Conservation (phyloP, 2,113 vertebrate genomes). For the Oncorhynchus gorbuscha region DNA sequence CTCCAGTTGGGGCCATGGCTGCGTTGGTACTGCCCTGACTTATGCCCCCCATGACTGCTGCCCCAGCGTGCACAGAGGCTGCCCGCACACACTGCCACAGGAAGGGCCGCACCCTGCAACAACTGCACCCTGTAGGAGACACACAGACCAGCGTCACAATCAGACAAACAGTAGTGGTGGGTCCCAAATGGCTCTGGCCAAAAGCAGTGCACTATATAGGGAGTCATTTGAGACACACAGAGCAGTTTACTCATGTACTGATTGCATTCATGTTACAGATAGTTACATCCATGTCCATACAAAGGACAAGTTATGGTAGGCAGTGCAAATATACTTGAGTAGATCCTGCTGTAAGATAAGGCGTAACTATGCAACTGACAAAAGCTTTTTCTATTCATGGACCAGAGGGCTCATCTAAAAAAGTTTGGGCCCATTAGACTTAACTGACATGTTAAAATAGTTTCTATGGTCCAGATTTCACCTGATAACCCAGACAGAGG, state of each 20-base stretch:
- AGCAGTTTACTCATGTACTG: background rate
- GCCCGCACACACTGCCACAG: conserved; percentile 32
- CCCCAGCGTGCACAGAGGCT: conserved; percentile 45
- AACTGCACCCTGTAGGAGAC: conserved; percentile 16
- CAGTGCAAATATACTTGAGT: too few relatives aligned
- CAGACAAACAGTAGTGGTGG: background rate
- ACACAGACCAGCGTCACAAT: background rate
- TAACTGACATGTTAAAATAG: background rate
- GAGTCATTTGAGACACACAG: background rate
- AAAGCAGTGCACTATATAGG: too few relatives aligned
- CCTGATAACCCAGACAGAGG: background rate
- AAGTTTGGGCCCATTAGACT: background rate
- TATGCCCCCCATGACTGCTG: conserved; percentile 39
- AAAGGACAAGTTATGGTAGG: too few relatives aligned
- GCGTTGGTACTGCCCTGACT: conserved; percentile 27
- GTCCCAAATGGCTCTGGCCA: too few relatives aligned
- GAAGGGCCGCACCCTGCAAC: conserved; percentile 24
- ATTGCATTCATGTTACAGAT: background rate
- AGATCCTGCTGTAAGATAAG: too few relatives aligned
- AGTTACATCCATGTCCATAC: too few relatives aligned
- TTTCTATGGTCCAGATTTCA: background rate
- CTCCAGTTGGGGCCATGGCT: conserved; percentile 48
- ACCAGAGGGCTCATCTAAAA: background rate
- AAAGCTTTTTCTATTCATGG: background rate
- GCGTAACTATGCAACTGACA: background rate